phyloP scores from a whole-genome alignment of 1,140 invertebrate genomes.

The Sweltsa coloradensis region DNA sequence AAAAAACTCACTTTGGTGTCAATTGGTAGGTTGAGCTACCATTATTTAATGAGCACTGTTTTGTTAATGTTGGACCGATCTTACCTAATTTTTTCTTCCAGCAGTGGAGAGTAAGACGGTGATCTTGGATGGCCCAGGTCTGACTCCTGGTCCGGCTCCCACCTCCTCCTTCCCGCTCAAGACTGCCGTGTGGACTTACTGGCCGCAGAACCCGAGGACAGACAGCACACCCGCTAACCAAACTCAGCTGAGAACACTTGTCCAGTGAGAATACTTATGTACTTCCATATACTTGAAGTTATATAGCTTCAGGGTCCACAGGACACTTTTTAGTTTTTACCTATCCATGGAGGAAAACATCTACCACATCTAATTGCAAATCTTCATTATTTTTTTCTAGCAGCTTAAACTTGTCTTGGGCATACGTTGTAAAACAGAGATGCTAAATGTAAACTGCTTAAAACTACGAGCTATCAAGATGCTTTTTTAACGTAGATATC shows the following conservation, averaged over 20 bases:
- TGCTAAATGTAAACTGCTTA: no score
- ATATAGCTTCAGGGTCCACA: no score
- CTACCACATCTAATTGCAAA: no score
- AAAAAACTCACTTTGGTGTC: no score
- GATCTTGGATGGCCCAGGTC: neutral
- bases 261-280: slow-evolving; percentile 18
- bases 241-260: slow-evolving; percentile 15
- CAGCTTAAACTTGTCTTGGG: no score
- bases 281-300: no score
- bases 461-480: no score
- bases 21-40: neutral
- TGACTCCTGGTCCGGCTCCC: neutral
- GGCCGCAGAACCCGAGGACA: slow-evolving; percentile 11
- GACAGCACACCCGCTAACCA: neutral
- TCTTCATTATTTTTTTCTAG: no score
- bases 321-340: no score
- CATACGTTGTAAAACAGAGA: no score
- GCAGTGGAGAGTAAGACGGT: slow-evolving; percentile 5
- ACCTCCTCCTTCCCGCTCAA: slow-evolving; percentile 11
- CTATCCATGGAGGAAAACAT: no score
- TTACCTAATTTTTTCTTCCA: neutral
- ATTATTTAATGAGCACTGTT: neutral
- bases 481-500: no score
- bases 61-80: neutral
- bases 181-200: slow-evolving; percentile 17